Conservation (phyloP, 2,113 vertebrate species). For the Podilymbus podiceps region DNA sequence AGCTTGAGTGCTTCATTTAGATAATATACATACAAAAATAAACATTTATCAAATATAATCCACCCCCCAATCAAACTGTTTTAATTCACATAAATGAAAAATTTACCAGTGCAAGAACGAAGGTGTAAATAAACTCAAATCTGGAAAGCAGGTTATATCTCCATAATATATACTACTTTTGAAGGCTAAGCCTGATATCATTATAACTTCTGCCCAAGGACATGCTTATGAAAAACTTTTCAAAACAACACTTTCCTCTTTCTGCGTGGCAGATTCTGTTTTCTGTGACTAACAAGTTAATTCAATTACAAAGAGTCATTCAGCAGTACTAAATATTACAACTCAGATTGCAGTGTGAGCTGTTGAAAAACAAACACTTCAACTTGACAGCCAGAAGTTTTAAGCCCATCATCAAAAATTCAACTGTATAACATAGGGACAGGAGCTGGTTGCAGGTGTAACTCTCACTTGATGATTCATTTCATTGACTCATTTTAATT, state of each 20-base stretch:
- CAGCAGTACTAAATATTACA: not conserved
- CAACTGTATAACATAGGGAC: not conserved
- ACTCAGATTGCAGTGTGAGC: not conserved
- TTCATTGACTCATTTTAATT: slow-evolving; percentile 64
- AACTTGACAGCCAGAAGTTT: not conserved
- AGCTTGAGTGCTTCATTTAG: not conserved
- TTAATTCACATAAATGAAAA: not conserved
- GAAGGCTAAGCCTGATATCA: not conserved
- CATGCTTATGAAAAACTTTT: not conserved
- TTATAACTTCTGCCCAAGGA: not conserved
- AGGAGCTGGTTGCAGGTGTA: not conserved
- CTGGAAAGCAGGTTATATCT: not conserved
- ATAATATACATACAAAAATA: not conserved
- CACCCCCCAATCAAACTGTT: not conserved
- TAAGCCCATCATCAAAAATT: slow-evolving; percentile 1
- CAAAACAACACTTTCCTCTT: not conserved
- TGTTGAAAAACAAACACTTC: not conserved
- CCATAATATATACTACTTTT: not conserved
- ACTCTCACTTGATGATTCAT: slow-evolving; percentile 34
- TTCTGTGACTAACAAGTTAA: slow-evolving; percentile 21
- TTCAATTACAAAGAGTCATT: slow-evolving; percentile 31
- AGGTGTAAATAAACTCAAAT: not conserved
- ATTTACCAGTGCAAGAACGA: not conserved
- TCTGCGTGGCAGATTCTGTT: not conserved
- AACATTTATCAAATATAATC: not conserved